These are phyloP conservation scores for Catagonus wagneri DNA, from an alignment of 2,113 vertebrate genomes.

Conservation along the genomic window DNA sequence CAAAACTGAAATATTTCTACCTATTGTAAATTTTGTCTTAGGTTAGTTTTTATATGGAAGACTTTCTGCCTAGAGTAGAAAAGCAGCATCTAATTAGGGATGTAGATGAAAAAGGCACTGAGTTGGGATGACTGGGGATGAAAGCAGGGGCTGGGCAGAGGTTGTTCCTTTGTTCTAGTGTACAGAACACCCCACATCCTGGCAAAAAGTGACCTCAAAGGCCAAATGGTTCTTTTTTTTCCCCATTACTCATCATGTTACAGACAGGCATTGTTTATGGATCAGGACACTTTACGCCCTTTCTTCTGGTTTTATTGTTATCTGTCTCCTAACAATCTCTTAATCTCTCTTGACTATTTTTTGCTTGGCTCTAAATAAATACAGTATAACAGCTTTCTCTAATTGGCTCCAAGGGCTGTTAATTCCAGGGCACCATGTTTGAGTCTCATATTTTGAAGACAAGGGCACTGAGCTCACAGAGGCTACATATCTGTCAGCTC, in stretches of 20 bases:
- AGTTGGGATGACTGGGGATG: not conserved
- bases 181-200: not conserved
- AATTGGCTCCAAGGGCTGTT: not conserved
- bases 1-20: not conserved
- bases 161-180: not conserved
- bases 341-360: not conserved
- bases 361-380: not conserved
- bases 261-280: not conserved
- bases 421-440: not conserved
- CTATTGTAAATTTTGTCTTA: constrained; percentile 23
- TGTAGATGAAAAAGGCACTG: not conserved
- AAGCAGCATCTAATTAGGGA: not conserved
- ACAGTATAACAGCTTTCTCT: not conserved
- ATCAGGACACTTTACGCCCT: not conserved
- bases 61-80: not conserved
- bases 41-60: not conserved
- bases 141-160: not conserved
- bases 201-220: not conserved
- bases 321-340: not conserved
- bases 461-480: not conserved
- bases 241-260: not conserved
- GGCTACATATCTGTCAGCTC: not conserved
- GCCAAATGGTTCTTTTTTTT: not conserved
- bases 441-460: not conserved
- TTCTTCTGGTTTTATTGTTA: not conserved